A percentile compares a stretch with the other conserved stretches of the same genome.
phyloP scores from a whole-genome alignment of 30 jellyfish, hydroid and myxozoan species.

The Pelagia noctiluca region DNA sequence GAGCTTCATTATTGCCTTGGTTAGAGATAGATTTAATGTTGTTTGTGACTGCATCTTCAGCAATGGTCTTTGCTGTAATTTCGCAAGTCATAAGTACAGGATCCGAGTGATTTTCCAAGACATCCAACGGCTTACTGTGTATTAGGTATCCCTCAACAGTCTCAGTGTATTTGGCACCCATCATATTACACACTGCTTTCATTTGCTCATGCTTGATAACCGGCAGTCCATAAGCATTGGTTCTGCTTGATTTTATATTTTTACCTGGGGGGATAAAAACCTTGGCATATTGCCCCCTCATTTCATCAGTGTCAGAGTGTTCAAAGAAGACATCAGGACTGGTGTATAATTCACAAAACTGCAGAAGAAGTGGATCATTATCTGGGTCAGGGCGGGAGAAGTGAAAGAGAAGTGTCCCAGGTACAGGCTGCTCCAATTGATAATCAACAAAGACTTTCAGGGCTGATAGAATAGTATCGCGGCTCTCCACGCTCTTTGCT shows the following conservation, averaged over 20 bases:
- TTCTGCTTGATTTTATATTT: neutral
- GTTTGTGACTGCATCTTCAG: neutral
- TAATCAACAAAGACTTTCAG: neutral
- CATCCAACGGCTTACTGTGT: neutral
- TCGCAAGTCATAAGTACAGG: neutral
- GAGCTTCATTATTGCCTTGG: neutral
- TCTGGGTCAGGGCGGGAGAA: constrained; percentile 7
- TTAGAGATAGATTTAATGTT: neutral
- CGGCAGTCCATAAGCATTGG: neutral
- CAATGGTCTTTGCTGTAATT: neutral
- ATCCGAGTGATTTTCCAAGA: neutral
- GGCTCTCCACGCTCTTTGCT: neutral
- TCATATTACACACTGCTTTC: neutral
- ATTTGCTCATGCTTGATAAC: neutral
- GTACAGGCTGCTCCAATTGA: neutral
- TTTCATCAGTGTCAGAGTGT: neutral
- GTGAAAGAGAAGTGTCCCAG: neutral
- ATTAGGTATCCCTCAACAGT: neutral
- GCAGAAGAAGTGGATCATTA: neutral
- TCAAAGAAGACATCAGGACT: neutral
- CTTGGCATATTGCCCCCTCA: neutral
- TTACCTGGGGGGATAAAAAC: neutral
- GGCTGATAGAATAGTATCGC: neutral
- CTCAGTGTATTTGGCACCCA: neutral
- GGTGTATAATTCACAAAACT: neutral